Evolutionary conservation across 2,888 invertebrate genomes (phyloP).

Genomic region (Lasioglossum morio): DNA sequence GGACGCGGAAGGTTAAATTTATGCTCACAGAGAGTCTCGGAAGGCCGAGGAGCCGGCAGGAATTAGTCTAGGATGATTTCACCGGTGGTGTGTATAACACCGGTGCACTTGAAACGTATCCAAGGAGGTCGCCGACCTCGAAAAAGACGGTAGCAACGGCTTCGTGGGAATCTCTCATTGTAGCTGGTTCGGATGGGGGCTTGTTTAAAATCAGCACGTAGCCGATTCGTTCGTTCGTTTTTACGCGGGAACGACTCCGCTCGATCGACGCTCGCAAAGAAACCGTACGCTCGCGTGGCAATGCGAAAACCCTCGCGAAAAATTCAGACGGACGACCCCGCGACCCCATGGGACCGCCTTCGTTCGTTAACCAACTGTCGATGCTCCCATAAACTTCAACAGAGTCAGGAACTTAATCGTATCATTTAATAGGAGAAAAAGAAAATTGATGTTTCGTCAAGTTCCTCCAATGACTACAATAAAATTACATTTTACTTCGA

Average conservation of each 20-base stretch:
- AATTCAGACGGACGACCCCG: neutral
- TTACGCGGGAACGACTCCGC: slow-evolving; percentile 35
- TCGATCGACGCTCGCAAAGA: slow-evolving; percentile 18
- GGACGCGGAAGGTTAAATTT: slow-evolving; percentile 51
- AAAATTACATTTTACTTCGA: no score
- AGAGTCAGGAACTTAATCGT: neutral
- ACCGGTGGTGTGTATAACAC: slow-evolving; percentile 40
- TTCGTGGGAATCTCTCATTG: slow-evolving; percentile 79
- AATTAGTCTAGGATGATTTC: slow-evolving; percentile 53
- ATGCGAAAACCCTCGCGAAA: neutral
- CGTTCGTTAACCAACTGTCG: neutral
- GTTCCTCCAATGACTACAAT: no score
- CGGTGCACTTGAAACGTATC: slow-evolving; percentile 61
- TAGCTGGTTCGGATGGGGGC: slow-evolving; percentile 57
- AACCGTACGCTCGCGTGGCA: neutral
- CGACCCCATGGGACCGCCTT: slow-evolving; percentile 3
- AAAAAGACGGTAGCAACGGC: slow-evolving; percentile 77
- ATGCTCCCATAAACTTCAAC: neutral
- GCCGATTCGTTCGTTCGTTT: slow-evolving; percentile 62
- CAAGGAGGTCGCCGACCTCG: slow-evolving; percentile 73
- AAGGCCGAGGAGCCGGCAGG: neutral
- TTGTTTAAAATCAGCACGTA: slow-evolving; percentile 65
- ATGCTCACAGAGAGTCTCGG: neutral
- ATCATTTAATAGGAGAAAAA: neutral
- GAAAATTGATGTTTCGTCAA: no score